Conservation (phyloP, 2,888 invertebrate species). For the Callyntrura sp. region DNA sequence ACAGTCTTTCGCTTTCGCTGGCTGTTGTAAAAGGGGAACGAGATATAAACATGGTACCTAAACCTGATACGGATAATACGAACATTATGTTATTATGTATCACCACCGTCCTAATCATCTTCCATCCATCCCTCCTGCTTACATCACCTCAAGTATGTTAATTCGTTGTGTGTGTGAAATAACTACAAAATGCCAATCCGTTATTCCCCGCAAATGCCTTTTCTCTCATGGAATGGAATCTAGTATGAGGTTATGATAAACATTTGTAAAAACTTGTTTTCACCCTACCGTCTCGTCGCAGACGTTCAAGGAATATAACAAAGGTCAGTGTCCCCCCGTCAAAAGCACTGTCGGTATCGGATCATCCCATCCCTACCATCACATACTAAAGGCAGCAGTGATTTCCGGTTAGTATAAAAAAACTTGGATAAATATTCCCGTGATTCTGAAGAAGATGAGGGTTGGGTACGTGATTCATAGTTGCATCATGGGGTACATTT, state of each 20-base stretch:
- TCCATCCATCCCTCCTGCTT: neutral
- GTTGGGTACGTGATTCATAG: slow-evolving; percentile 1
- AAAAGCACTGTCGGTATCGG: neutral
- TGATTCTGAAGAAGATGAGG: neutral
- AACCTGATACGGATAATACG: neutral
- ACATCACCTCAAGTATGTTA: neutral
- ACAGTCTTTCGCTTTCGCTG: neutral
- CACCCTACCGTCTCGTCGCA: neutral
- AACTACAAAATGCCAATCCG: neutral
- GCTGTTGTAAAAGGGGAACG: neutral
- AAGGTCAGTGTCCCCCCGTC: slow-evolving; percentile 73
- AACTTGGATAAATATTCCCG: slow-evolving; percentile 14
- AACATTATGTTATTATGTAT: neutral
- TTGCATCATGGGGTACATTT: neutral
- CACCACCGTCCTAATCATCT: neutral
- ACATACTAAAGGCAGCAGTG: neutral
- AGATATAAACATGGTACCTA: neutral
- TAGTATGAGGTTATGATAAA: neutral
- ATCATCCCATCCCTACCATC: neutral
- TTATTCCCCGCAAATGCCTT: slow-evolving; percentile 47
- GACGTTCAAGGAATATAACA: slow-evolving; percentile 52
- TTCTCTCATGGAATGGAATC: slow-evolving; percentile 70
- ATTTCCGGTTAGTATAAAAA: slow-evolving; percentile 53
- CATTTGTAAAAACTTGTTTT: slow-evolving; percentile 68
- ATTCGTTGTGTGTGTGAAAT: neutral